Percentiles rank a stretch among this genome's conserved stretches.
Evolutionary conservation across 2,113 vertebrate species (phyloP).

Genomic region (Electrona antarctica): DNA sequence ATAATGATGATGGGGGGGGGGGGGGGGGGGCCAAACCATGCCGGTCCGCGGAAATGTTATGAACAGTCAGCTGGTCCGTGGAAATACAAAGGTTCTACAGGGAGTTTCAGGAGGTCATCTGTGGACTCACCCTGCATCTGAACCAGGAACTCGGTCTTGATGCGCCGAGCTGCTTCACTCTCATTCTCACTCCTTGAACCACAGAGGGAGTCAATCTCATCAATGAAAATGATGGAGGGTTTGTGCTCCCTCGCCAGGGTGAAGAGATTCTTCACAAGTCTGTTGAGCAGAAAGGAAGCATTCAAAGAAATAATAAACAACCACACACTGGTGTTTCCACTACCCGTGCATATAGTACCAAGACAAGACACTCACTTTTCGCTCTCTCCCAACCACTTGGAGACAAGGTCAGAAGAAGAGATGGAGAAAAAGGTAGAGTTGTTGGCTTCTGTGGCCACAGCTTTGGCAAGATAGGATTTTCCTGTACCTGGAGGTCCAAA

Average conservation of each 20-base stretch:
- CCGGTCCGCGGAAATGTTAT: too few species aligned
- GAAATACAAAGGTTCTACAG: neutral
- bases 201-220: slow-evolving; percentile 97
- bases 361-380: slow-evolving; percentile 88
- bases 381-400: slow-evolving; percentile 99
- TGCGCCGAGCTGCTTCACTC: slow-evolving; percentile 94
- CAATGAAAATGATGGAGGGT: slow-evolving; percentile 98
- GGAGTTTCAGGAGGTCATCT: neutral
- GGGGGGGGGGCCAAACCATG: too few species aligned
- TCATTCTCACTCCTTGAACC: slow-evolving; percentile 97
- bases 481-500: slow-evolving; percentile 98
- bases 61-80: too few species aligned
- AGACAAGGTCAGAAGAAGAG: slow-evolving; percentile 96
- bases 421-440: slow-evolving; percentile 98
- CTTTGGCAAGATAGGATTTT: slow-evolving; percentile 97
- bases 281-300: slow-evolving; percentile 55
- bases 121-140: slow-evolving; percentile 92
- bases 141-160: slow-evolving; percentile 97
- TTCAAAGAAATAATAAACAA: slow-evolving; percentile 10
- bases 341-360: neutral
- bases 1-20: too few species aligned
- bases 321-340: neutral
- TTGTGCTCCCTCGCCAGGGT: slow-evolving; percentile 93
- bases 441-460: slow-evolving; percentile 97
- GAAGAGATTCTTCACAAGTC: slow-evolving; percentile 96